Conservation (phyloP, 1,140 invertebrate genomes). For the Lucilia cuprina region DNA sequence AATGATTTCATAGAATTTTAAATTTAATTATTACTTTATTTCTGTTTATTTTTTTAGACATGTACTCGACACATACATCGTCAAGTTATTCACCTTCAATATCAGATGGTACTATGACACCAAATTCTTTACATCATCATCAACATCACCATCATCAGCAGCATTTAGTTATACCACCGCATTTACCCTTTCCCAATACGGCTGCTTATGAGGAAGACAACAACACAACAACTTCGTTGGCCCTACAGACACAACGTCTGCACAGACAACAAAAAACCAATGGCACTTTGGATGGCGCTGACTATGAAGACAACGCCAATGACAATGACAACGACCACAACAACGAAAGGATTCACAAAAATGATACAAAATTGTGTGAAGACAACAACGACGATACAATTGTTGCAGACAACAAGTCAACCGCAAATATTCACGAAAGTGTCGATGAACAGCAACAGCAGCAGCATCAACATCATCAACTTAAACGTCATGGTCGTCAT, state of each 20-base stretch:
- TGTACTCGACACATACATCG: conserved; percentile 61
- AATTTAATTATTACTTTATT: background rate
- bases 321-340: background rate
- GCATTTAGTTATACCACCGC: conserved; percentile 3
- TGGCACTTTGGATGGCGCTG: background rate
- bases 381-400: conserved; percentile 14
- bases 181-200: conserved; percentile 9
- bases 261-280: conserved; percentile 6
- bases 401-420: conserved; percentile 17
- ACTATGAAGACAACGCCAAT: conserved; percentile 8
- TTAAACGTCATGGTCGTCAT: conserved; percentile 55
- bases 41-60: conserved; percentile 48
- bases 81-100: conserved; percentile 61
- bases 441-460: conserved; percentile 42
- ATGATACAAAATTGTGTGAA: conserved; percentile 20
- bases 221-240: background rate
- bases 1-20: background rate
- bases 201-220: background rate
- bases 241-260: conserved; percentile 18
- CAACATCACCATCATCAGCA: background rate
- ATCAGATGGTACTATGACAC: conserved; percentile 59
- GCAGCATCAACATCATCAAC: conserved; percentile 45
- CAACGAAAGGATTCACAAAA: conserved; percentile 9
- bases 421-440: conserved; percentile 35
- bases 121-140: conserved; percentile 48